These are phyloP conservation scores for Pteromalus puparum DNA, from an alignment of 1,140 invertebrate species.

Conservation along the genomic window DNA sequence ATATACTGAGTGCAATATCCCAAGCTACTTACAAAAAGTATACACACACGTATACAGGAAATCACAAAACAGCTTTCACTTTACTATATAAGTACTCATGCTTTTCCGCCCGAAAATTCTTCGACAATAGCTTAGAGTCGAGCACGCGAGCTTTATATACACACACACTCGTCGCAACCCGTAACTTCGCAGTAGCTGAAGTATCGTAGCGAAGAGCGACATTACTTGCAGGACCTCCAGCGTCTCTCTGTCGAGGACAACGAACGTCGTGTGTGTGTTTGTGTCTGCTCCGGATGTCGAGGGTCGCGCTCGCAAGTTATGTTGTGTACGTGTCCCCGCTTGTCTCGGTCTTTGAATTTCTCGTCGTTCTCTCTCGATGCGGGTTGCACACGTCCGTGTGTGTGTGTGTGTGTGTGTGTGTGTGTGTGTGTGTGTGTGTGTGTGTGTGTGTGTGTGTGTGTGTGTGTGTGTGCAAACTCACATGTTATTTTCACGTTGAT, in stretches of 20 bases:
- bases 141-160: not conserved
- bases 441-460: too few species aligned
- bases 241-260: slow-evolving; percentile 7
- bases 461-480: not conserved
- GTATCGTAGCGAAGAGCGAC: slow-evolving; percentile 4
- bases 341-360: not conserved
- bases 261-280: not conserved
- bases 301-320: not conserved
- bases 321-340: not conserved
- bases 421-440: too few species aligned
- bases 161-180: not conserved
- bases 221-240: slow-evolving; percentile 2
- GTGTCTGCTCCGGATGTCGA: slow-evolving; percentile 10
- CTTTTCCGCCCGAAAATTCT: not conserved
- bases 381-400: too few species aligned
- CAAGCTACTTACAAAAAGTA: too few species aligned
- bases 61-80: too few species aligned
- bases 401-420: too few species aligned
- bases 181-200: not conserved
- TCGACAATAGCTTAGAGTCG: not conserved
- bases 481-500: not conserved
- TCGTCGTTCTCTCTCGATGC: not conserved
- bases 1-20: too few species aligned
- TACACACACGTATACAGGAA: too few species aligned
- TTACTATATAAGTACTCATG: not conserved